Evolutionary conservation across 1,140 invertebrate species (phyloP).

Genomic region (Caerostris extrusa): DNA sequence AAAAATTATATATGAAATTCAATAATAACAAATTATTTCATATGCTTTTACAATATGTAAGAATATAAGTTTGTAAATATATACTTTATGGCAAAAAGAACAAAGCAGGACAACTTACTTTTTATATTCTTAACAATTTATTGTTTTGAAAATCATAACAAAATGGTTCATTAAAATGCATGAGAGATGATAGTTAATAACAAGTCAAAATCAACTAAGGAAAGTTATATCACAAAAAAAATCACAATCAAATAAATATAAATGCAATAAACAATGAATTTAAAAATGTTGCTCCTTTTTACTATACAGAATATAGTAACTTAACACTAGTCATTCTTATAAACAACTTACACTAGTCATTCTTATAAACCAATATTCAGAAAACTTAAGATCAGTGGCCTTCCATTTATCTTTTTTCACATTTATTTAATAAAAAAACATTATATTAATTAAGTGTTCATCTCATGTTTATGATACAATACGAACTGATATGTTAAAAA

Average conservation of each 20-base stretch:
- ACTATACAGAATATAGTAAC: not conserved
- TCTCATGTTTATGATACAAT: too few relatives aligned
- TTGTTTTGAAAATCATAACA: constrained; percentile 12
- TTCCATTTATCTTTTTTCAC: too few relatives aligned
- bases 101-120: not conserved
- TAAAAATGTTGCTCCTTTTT: not conserved
- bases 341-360: not conserved
- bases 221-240: constrained; percentile 2
- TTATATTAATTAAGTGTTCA: too few relatives aligned
- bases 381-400: too few relatives aligned
- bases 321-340: not conserved
- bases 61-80: too few relatives aligned
- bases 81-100: too few relatives aligned
- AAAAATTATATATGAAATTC: too few relatives aligned
- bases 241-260: not conserved
- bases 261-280: constrained; percentile 14
- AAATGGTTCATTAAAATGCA: not conserved
- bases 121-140: not conserved
- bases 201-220: not conserved
- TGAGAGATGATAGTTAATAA: not conserved
- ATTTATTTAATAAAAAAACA: too few relatives aligned
- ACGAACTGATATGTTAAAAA: too few relatives aligned
- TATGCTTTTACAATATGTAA: too few relatives aligned
- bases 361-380: not conserved
- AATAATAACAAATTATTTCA: too few relatives aligned